Evolutionary conservation across 2,888 invertebrate species (phyloP).

Genomic region (Sarcophaga subvicina): DNA sequence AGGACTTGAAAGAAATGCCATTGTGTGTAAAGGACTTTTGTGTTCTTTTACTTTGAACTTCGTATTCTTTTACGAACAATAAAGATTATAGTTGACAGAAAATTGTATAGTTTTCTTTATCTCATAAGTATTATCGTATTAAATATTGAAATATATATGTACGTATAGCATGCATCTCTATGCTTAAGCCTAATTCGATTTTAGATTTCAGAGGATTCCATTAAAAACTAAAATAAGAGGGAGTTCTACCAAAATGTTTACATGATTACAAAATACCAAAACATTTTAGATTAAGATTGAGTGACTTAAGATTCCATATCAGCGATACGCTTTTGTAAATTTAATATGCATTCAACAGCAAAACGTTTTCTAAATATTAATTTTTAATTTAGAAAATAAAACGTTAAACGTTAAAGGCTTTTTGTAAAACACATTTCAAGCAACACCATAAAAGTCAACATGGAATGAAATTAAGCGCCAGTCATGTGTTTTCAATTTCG

Average conservation of each 20-base stretch:
- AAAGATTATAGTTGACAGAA: constrained; percentile 53
- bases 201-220: constrained; percentile 17
- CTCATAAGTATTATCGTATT: constrained; percentile 10
- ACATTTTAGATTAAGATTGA: constrained; percentile 39
- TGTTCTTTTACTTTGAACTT: constrained; percentile 24
- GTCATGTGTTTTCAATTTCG: background rate
- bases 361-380: constrained; percentile 36
- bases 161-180: no score
- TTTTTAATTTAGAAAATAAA: constrained; percentile 6
- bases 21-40: constrained; percentile 46
- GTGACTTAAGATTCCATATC: constrained; percentile 19
- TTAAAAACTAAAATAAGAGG: constrained; percentile 27
- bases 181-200: constrained; percentile 62
- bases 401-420: background rate
- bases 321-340: constrained; percentile 27
- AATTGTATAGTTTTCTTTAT: constrained; percentile 45
- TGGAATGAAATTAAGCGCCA: background rate
- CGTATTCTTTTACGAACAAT: constrained; percentile 40
- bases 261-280: constrained; percentile 24
- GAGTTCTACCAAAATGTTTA: constrained; percentile 64
- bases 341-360: constrained; percentile 51
- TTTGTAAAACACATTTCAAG: constrained; percentile 40
- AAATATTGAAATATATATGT: background rate
- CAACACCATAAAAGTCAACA: constrained; percentile 1
- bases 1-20: background rate